A percentile compares a stretch with the other conserved stretches of the same genome.
These are phyloP conservation scores for Rhagologus leucostigma DNA, from an alignment of 2,113 vertebrate species.

Conservation along the genomic window DNA sequence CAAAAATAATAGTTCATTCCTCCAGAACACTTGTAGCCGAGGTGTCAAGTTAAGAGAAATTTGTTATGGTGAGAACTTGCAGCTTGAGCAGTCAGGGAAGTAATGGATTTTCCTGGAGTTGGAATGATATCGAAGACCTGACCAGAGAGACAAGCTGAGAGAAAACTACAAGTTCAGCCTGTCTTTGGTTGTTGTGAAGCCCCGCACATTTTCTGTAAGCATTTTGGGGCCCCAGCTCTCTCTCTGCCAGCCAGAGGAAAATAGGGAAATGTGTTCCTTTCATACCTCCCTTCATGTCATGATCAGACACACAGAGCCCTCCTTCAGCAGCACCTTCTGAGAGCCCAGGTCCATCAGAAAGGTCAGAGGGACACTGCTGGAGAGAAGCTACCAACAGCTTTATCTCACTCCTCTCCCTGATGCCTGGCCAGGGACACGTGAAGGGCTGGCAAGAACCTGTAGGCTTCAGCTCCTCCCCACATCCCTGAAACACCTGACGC, in stretches of 20 bases:
- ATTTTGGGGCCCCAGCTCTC: not conserved
- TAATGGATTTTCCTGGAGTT: not conserved
- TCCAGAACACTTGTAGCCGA: not conserved
- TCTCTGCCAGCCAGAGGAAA: not conserved
- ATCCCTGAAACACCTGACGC: too few relatives aligned
- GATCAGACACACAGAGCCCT: not conserved
- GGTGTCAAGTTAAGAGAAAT: not conserved
- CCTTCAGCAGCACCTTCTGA: not conserved
- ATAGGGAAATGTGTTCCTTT: rapidly evolving
- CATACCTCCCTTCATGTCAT: rapidly evolving
- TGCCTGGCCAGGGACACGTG: rapidly evolving
- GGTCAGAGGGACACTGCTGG: not conserved
- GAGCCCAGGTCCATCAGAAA: not conserved
- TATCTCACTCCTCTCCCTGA: rapidly evolving
- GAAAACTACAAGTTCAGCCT: not conserved
- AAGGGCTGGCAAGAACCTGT: rapidly evolving
- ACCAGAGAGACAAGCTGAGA: not conserved
- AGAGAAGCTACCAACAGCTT: not conserved
- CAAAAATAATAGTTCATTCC: not conserved
- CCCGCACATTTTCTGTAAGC: not conserved
- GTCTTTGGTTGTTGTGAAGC: not conserved
- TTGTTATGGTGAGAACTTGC: not conserved
- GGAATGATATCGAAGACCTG: not conserved
- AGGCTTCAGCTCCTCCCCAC: not conserved
- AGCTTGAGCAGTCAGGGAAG: not conserved